phyloP scores from a whole-genome alignment of 2,797 vertebrate genomes.

The Leucoraja ocellata region DNA sequence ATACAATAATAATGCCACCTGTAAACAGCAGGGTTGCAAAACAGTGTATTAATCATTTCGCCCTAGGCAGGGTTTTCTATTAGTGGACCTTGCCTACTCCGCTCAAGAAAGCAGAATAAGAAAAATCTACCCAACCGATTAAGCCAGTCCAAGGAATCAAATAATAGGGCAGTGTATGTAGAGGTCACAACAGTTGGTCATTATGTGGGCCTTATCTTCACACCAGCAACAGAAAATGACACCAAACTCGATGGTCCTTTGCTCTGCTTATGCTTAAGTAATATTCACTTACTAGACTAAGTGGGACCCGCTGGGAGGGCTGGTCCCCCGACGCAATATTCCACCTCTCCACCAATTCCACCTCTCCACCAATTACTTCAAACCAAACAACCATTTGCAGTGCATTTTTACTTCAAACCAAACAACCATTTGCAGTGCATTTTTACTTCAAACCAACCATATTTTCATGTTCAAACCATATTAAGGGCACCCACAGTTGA shows the following conservation, averaged over 20 bases:
- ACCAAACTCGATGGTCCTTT: background rate
- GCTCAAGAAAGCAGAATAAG: background rate
- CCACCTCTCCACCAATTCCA: too few relatives aligned
- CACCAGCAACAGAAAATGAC: background rate
- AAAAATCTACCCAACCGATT: background rate
- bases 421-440: too few relatives aligned
- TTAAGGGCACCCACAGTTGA: too few relatives aligned
- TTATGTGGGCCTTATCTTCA: background rate
- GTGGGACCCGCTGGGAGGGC: too few relatives aligned
- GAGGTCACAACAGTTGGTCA: background rate
- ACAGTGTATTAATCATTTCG: background rate
- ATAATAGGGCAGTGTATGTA: background rate
- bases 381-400: too few relatives aligned
- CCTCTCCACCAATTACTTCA: too few relatives aligned
- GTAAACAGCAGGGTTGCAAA: background rate
- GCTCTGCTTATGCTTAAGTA: too few relatives aligned
- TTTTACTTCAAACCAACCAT: too few relatives aligned
- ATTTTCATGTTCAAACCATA: too few relatives aligned
- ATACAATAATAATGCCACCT: background rate
- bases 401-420: too few relatives aligned
- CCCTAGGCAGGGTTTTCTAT: background rate
- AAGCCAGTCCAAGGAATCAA: background rate
- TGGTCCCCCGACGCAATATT: too few relatives aligned
- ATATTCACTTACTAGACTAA: background rate
- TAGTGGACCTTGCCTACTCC: background rate